Percentiles rank a stretch among this genome's conserved stretches.
These are phyloP conservation scores for Calameuta idolon DNA, from an alignment of 2,888 invertebrate genomes.

Conservation along the genomic window DNA sequence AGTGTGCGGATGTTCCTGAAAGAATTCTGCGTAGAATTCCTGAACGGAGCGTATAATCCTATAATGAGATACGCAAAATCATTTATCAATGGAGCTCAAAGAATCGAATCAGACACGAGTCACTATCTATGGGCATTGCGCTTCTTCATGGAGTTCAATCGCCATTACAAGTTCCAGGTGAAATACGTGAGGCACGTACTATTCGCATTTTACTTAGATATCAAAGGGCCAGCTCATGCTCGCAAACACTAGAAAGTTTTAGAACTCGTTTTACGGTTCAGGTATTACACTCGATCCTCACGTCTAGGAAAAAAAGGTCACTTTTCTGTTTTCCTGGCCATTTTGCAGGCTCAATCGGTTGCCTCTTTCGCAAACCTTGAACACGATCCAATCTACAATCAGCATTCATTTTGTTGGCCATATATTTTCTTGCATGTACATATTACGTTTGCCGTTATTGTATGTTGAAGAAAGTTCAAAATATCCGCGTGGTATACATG, in stretches of 20 bases:
- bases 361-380: not conserved
- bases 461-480: not conserved
- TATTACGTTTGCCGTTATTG: not conserved
- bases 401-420: not conserved
- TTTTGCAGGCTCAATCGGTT: not conserved
- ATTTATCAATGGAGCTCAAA: conserved; percentile 73
- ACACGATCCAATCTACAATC: not conserved
- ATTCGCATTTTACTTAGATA: not conserved
- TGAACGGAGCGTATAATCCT: conserved; percentile 92
- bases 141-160: conserved; percentile 98
- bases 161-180: conserved; percentile 86
- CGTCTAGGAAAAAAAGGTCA: not conserved
- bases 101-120: conserved; percentile 88
- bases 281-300: not conserved
- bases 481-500: no score
- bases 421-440: not conserved
- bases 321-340: not conserved
- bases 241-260: conserved; percentile 35
- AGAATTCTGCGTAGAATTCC: conserved; percentile 93
- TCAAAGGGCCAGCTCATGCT: conserved; percentile 7
- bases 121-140: conserved; percentile 94
- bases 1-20: conserved; percentile 90
- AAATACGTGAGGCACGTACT: conserved; percentile 84
- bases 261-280: conserved; percentile 53
- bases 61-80: conserved; percentile 91